A percentile compares a stretch with the other conserved stretches of the same genome.
Conservation (phyloP, 2,797 vertebrate species). For the Macrochelys suwanniensis region DNA sequence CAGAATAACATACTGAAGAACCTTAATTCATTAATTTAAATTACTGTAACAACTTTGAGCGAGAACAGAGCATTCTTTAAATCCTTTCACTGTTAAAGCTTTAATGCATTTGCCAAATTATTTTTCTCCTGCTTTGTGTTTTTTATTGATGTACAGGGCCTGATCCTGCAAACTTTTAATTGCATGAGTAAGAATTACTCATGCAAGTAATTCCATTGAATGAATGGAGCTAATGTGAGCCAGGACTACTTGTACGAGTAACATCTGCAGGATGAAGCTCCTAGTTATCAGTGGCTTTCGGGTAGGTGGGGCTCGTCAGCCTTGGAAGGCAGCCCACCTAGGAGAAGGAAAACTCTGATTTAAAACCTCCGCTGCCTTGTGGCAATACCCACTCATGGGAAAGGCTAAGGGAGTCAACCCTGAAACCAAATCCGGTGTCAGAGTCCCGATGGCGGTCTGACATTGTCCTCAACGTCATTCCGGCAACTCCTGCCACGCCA, state of each 20-base stretch:
- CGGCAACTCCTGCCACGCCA: no score
- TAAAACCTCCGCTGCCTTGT: no score
- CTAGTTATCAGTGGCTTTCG: neutral
- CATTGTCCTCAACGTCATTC: no score
- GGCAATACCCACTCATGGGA: no score
- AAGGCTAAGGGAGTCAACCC: no score
- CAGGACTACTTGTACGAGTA: neutral
- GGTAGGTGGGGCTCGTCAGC: no score
- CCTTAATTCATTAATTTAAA: neutral
- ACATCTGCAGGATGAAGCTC: neutral
- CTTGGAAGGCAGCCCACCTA: no score
- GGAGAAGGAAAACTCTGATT: no score
- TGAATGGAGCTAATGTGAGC: neutral
- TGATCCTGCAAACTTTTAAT: neutral
- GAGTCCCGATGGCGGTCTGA: no score
- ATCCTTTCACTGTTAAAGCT: neutral
- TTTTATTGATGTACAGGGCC: neutral
- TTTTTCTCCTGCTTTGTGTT: neutral
- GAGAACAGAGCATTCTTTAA: neutral
- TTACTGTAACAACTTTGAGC: fast-evolving
- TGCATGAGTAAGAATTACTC: neutral
- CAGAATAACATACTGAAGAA: neutral
- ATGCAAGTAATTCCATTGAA: fast-evolving
- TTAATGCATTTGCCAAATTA: neutral
- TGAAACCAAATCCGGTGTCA: no score